A percentile compares a stretch with the other conserved stretches of the same genome.
phyloP scores from a whole-genome alignment of 2,888 invertebrate genomes.

The Gasteruption jaculator region DNA sequence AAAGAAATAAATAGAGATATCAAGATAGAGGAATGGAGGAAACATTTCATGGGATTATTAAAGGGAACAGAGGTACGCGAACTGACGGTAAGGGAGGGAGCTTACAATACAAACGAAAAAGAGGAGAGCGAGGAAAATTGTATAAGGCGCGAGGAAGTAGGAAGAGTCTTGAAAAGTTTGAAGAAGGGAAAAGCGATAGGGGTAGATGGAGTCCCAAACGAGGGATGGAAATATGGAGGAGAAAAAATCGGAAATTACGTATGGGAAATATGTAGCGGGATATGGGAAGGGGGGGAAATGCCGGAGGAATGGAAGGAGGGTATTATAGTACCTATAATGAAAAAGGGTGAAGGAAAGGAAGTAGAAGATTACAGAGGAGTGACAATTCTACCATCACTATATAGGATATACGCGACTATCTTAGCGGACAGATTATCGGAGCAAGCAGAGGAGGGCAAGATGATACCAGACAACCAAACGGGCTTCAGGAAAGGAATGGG shows the following conservation, averaged over 20 bases:
- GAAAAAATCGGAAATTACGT: too few species aligned
- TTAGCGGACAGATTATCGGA: slow-evolving; percentile 2
- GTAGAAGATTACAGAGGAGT: slow-evolving; percentile 11
- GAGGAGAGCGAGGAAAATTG: too few species aligned
- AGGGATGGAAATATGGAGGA: neutral
- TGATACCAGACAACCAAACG: slow-evolving; percentile 6
- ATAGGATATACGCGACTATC: slow-evolving; percentile 5
- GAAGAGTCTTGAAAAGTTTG: neutral
- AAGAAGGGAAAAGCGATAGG: neutral
- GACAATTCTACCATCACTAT: slow-evolving; percentile 4
- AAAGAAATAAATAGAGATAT: neutral
- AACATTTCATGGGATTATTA: too few species aligned
- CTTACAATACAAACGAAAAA: too few species aligned
- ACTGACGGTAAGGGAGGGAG: too few species aligned
- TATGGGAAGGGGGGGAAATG: neutral
- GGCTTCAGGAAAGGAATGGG: slow-evolving; percentile 11
- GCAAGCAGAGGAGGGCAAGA: neutral
- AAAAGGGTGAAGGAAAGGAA: slow-evolving; percentile 6
- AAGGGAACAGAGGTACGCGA: too few species aligned
- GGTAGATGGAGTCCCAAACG: neutral
- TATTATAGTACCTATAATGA: slow-evolving; percentile 3
- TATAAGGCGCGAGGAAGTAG: too few species aligned
- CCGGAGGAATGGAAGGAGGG: slow-evolving; percentile 7
- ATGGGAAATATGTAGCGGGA: neutral
- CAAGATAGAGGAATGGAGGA: slow-evolving; percentile 7